Base-by-base conservation (phyloP, 2,113 vertebrate genomes). In the Erythrocercus mccallii region DNA sequence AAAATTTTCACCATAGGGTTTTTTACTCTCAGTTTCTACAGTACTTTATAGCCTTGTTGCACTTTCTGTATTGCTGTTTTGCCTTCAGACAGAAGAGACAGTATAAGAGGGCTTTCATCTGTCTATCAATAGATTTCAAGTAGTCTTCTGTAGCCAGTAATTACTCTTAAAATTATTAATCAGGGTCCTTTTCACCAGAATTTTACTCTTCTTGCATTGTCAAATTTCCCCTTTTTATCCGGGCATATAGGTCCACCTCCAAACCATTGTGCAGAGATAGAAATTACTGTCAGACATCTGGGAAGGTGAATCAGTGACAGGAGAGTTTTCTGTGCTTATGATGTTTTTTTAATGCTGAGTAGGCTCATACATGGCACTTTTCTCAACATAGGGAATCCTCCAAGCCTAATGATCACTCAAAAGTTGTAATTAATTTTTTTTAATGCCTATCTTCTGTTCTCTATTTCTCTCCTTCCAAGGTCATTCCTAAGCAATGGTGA, bases 1-100 rank as follows among this genome's bases (percentile, higher is more conserved):
- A 51, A 60, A 74, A 71, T 57, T 8, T 19, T 47, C 10, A 25
- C 28, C 1, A 1, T 15, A 3, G 0, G 13, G 3, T 15, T 64
- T 81, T 73, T 85, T 18, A n/a, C 25, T 57, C 23, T 37, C 16
- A 8, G 12, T 73, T 72, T 35, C 16, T 71, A 10, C 23, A 40
- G 25, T 21, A 80, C 6, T 56, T 51, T 8, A 13, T 61, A 37
- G 40, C 16, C 7, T n/a, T 64, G 5, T 38, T 64, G 8, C 7
- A 8, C 40, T 38, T 71, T n/a, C 30, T 73, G 31, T 61, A 45
- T n/a, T 69, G n/a, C 24, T 72, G 1, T 48, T 81, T 81, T 77
- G 31, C 24, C 50, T 61, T 73, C 60, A 61, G 28, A 22, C 31
- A 45, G 54, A 86, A n/a, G 12, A 83, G 35, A 42, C 6, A 5